A percentile compares a stretch with the other conserved stretches of the same genome.
These are phyloP conservation scores for Burhinus oedicnemus DNA, from an alignment of 2,113 vertebrate species.

Conservation along the genomic window DNA sequence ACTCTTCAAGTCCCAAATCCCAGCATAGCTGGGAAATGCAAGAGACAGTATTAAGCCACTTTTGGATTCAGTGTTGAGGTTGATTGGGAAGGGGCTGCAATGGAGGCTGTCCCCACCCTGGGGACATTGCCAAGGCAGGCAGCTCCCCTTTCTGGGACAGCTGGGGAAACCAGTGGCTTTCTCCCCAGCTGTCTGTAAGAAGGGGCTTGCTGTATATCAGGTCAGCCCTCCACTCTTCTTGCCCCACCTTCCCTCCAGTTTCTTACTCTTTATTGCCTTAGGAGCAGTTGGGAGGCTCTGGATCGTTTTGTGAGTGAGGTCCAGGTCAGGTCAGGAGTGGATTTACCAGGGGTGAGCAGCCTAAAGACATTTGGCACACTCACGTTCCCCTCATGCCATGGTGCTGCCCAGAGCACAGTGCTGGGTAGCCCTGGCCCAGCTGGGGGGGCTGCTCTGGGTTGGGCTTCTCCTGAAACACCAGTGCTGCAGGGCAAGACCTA, in stretches of 20 bases:
- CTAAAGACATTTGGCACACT: not conserved
- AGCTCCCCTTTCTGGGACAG: not conserved
- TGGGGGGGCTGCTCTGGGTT: not conserved
- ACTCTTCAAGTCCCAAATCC: not conserved
- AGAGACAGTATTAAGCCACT: not conserved
- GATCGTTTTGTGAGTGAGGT: not conserved
- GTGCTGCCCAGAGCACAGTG: not conserved
- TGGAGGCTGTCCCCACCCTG: not conserved
- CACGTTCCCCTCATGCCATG: not conserved
- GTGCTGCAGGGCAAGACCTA: fast-evolving
- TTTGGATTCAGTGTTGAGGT: not conserved
- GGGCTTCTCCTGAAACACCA: not conserved
- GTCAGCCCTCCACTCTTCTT: not conserved
- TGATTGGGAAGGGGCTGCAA: not conserved
- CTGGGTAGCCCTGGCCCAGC: not conserved
- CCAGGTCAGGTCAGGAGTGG: not conserved
- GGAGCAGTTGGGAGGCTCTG: not conserved
- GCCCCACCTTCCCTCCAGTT: not conserved
- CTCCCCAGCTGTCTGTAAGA: not conserved
- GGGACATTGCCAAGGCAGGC: not conserved
- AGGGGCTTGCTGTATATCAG: not conserved
- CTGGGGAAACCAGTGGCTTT: not conserved
- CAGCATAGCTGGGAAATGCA: not conserved
- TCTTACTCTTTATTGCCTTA: not conserved
- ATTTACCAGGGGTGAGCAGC: not conserved